phyloP scores from a whole-genome alignment of 2,797 vertebrate species.

The Sitta carolinensis region DNA sequence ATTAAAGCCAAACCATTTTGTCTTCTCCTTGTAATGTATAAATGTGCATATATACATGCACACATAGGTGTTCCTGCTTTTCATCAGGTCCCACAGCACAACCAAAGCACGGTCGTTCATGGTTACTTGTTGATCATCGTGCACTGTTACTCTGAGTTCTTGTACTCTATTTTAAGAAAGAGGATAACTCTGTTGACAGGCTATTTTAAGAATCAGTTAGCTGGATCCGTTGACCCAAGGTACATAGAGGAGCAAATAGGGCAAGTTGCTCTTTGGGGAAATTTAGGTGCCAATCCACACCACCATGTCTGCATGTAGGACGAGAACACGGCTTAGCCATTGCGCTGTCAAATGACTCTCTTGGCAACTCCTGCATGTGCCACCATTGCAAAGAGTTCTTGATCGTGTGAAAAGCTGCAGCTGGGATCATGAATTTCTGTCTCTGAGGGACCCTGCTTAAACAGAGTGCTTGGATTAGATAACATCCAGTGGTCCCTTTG shows the following conservation, averaged over 20 bases:
- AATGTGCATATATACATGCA: background rate
- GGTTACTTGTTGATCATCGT: background rate
- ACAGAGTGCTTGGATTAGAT: background rate
- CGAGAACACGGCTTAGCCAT: rapidly evolving
- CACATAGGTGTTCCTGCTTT: background rate
- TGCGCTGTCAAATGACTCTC: background rate
- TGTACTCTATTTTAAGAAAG: background rate
- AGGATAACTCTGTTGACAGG: background rate
- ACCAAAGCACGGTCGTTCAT: rapidly evolving
- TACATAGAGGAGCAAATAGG: background rate
- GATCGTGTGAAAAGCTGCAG: background rate
- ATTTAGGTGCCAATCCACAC: background rate
- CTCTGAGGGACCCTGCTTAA: background rate
- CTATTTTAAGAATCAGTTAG: background rate
- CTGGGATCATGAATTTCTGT: background rate
- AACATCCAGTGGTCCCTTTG: background rate
- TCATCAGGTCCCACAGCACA: background rate
- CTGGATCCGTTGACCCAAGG: background rate
- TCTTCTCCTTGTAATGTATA: background rate
- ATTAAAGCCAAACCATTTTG: background rate
- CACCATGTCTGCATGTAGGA: background rate
- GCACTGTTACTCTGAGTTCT: background rate
- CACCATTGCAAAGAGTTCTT: background rate
- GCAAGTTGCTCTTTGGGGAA: background rate
- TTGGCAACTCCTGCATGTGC: background rate